These are phyloP conservation scores for Ischnus inquisitorius DNA, from an alignment of 2,888 invertebrate genomes.

Conservation along the genomic window DNA sequence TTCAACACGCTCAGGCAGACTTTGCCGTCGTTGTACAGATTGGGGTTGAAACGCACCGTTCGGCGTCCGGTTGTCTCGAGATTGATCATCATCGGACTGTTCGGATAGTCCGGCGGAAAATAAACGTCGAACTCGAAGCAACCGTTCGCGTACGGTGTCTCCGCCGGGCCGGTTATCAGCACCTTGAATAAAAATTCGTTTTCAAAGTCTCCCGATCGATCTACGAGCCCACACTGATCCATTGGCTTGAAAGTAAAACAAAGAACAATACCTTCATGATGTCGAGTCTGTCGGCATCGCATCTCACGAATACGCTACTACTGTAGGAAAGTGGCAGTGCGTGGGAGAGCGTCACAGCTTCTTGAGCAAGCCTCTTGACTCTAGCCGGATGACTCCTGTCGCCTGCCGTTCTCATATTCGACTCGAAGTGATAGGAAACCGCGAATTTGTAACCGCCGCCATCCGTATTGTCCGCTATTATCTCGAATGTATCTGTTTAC, in stretches of 20 bases:
- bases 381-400: conserved; percentile 95
- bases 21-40: conserved; percentile 98
- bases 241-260: neutral
- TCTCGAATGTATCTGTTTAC: conserved; percentile 93
- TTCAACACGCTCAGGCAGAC: conserved; percentile 97
- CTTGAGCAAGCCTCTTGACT: conserved; percentile 97
- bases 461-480: conserved; percentile 93
- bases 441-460: conserved; percentile 92
- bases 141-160: conserved; percentile 96
- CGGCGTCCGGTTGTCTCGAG: conserved; percentile 96
- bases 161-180: conserved; percentile 96
- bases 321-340: conserved; percentile 96
- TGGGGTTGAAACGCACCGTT: conserved; percentile 96
- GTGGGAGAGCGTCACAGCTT: conserved; percentile 96
- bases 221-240: neutral
- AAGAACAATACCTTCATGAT: conserved; percentile 93
- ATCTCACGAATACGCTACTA: conserved; percentile 97
- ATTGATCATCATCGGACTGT: conserved; percentile 95
- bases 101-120: conserved; percentile 94
- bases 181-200: conserved; percentile 87
- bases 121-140: conserved; percentile 97
- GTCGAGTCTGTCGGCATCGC: conserved; percentile 97
- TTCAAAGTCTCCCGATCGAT: neutral
- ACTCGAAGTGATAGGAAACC: conserved; percentile 96
- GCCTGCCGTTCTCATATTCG: conserved; percentile 94